Evolutionary conservation across 1,140 invertebrate genomes (phyloP), one percentile per base, ranked within the genome.

Genomic region (Pinna nobilis): DNA sequence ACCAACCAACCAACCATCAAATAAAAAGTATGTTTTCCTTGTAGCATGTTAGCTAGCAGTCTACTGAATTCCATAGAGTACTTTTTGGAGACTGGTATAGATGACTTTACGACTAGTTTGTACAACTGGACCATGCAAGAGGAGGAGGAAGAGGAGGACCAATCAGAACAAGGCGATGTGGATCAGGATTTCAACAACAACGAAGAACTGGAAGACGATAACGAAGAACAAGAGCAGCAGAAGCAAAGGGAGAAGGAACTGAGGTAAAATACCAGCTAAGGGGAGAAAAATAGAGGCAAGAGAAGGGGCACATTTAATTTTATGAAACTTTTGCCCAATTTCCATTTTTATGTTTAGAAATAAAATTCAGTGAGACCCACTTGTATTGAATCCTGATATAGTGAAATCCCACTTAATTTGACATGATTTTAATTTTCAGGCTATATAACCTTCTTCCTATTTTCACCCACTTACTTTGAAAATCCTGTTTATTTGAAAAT

Each of bases 1-100:
- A n/a, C n/a, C n/a, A n/a, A n/a, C n/a, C n/a, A n/a, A n/a, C n/a
- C n/a, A 49, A 7, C 23, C 6, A 49, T 49, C 44, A n/a, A 2
- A 47, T 47, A 20, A 6, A 47, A 18, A 35, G 18, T 11, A 35
- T 33, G 30, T 59, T 2, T 25, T 20, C 3, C 20, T 66, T 76
- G 18, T 71, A 89, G 88, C 70, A 75, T 82, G 23, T 83, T 91
- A 74, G 90, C 90, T n/a, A 89, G 87, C 66, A 88, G 84, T 78
- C 90, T 91, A 83, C 82, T 92, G 30, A 84, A 83, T 51, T 89
- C 88, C 49, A 92, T 91, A 59, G 89, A 88, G 4, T 88, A 90
- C 72, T 90, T 91, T 76, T 79, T 93, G 30, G 87, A 90, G 33
- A 86, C 85, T 25, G 88, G 88, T 37, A 90, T 92, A 47, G 90